These are phyloP conservation scores for Petrocephalus microphthalmus DNA, from an alignment of 2,113 vertebrate species.

Conservation along the genomic window DNA sequence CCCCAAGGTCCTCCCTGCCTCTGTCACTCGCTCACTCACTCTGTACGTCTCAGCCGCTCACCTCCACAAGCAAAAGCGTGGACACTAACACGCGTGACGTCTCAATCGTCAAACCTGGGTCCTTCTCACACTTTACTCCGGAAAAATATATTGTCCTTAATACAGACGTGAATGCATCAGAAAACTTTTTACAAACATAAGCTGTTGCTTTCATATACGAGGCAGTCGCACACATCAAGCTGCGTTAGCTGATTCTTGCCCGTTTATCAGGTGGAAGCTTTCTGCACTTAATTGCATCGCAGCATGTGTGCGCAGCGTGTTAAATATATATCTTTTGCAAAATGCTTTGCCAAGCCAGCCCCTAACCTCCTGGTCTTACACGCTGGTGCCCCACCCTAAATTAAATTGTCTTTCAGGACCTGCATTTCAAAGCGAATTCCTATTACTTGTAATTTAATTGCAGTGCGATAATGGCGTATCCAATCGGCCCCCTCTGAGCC, in stretches of 20 bases:
- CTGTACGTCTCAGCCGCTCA: neutral
- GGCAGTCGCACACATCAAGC: neutral
- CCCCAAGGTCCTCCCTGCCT: neutral
- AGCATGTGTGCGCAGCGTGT: neutral
- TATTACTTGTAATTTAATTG: constrained; percentile 18
- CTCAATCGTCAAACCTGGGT: neutral
- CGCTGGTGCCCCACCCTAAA: neutral
- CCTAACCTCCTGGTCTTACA: neutral
- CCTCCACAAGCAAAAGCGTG: neutral
- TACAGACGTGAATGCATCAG: neutral
- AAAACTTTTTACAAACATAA: neutral
- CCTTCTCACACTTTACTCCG: neutral
- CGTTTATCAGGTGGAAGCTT: neutral
- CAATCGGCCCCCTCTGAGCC: constrained; percentile 7
- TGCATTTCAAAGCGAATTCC: constrained; percentile 11
- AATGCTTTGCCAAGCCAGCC: neutral
- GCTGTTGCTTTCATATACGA: neutral
- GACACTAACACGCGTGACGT: neutral
- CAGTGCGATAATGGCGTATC: neutral
- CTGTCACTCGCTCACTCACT: neutral
- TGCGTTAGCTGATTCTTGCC: neutral
- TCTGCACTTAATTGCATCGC: neutral
- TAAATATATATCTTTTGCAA: neutral
- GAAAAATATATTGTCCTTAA: neutral
- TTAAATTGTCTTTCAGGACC: constrained; percentile 12